Conservation (phyloP, 2,113 vertebrate species). For the Calonectris borealis region DNA sequence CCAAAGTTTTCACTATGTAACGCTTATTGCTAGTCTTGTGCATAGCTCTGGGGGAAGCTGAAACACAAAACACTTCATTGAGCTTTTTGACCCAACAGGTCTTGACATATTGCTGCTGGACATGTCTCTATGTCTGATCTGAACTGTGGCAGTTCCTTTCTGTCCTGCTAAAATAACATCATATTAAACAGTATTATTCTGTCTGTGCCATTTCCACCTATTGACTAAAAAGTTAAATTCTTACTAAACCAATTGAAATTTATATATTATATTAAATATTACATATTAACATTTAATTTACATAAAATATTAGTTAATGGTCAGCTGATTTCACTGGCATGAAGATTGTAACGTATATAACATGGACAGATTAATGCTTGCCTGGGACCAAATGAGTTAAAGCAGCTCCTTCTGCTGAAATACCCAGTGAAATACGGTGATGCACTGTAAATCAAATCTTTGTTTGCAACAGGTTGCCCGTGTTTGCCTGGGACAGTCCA, state of each 20-base stretch:
- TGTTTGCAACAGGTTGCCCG: not conserved
- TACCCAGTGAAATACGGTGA: not conserved
- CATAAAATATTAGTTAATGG: not conserved
- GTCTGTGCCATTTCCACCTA: not conserved
- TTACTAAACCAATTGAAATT: not conserved
- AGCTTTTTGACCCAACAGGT: not conserved
- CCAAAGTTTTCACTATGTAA: not conserved
- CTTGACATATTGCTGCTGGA: conserved; percentile 14
- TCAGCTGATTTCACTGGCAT: not conserved
- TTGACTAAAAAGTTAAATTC: not conserved
- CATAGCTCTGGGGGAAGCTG: not conserved
- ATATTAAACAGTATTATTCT: not conserved
- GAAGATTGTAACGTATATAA: not conserved
- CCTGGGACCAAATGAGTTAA: not conserved
- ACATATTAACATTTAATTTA: not conserved
- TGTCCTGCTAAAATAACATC: not conserved
- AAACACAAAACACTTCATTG: not conserved
- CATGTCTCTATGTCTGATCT: not conserved
- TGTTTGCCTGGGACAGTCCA: not conserved
- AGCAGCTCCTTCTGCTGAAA: not conserved
- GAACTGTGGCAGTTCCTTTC: not conserved
- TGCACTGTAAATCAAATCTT: not conserved
- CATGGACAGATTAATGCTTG: not conserved
- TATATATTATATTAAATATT: not conserved
- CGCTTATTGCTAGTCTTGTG: not conserved